Evolutionary conservation across 1,140 invertebrate species (phyloP), one percentile per base, ranked within the genome.

Genomic region (Megalopta genalis): DNA sequence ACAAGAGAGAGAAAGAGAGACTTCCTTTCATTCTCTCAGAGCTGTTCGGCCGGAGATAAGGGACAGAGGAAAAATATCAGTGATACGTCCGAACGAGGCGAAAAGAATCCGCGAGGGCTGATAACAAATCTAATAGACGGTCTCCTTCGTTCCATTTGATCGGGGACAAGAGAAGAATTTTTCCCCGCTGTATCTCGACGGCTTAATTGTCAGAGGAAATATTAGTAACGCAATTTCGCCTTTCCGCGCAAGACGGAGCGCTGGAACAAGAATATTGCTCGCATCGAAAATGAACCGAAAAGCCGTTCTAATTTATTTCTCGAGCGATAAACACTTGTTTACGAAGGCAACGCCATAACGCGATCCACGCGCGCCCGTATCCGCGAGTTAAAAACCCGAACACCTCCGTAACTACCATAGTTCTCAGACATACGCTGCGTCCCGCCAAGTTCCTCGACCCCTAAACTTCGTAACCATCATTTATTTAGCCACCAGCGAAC

Each of bases 401-500:
- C 54, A n/a, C n/a, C 54, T 57, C 21, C 21, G 21, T 1, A n/a
- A 21, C 54, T 9, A 57, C 54, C n/a, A 57, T 21, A n/a, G 6
- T 57, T 57, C 18, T 21, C 21, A 57, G 21, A n/a, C 54, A 57
- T n/a, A 57, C n/a, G 54, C n/a, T n/a, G 21, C 32, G 32, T 57
- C n/a, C n/a, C 7, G 21, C 21, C 54, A 57, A 57, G 54, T 57
- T 57, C 21, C 18, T 57, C 54, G 54, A n/a, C 54, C 54, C 21
- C 54, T n/a, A 57, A 57, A 57, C 21, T 57, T 57, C 54, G 21
- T 57, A 57, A 57, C 54, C 54, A 57, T 57, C 54, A 57, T 57
- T 57, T 57, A 57, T 57, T n/a, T n/a, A n/a, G 21, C 54, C 54
- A 2, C n/a, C 54, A n/a, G n/a, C 54, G 54, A n/a, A n/a, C 54